phyloP scores from a whole-genome alignment of 2,113 vertebrate genomes.

The Chaetodon auriga region DNA sequence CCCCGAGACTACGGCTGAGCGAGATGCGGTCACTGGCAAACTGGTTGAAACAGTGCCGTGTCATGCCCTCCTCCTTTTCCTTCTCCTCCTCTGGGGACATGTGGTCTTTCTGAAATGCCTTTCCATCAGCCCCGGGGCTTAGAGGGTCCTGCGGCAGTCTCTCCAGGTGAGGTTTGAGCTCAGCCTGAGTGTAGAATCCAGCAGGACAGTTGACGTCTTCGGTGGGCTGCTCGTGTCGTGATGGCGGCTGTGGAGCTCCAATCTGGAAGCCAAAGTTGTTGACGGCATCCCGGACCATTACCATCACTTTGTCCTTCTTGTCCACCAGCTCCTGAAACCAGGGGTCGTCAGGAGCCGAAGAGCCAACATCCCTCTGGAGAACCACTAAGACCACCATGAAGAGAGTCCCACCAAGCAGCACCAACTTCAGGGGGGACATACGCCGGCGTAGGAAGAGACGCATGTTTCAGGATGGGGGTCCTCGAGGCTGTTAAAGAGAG shows the following conservation, averaged over 20 bases:
- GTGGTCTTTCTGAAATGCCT: conserved; percentile 83
- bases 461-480: conserved; percentile 77
- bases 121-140: conserved; percentile 87
- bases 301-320: conserved; percentile 88
- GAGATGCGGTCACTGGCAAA: conserved; percentile 96
- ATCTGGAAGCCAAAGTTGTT: conserved; percentile 95
- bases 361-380: conserved; percentile 88
- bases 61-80: conserved; percentile 91
- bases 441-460: conserved; percentile 86
- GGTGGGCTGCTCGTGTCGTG: conserved; percentile 56
- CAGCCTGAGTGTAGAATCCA: conserved; percentile 87
- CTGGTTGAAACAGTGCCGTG: conserved; percentile 97
- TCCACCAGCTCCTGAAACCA: conserved; percentile 91
- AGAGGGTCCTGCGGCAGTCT: conserved; percentile 88
- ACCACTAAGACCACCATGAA: conserved; percentile 90
- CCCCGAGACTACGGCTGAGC: conserved; percentile 92
- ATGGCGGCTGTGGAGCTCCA: conserved; percentile 82
- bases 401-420: conserved; percentile 82
- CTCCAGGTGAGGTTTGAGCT: conserved; percentile 90
- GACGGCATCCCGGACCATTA: conserved; percentile 89
- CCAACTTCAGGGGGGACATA: conserved; percentile 89
- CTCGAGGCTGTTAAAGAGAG: conserved; percentile 29
- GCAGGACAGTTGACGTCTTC: conserved; percentile 81
- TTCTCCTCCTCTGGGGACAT: conserved; percentile 88
- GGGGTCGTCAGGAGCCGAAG: conserved; percentile 81